Evolutionary conservation across 1,140 invertebrate genomes (phyloP), one percentile per base, ranked within the genome.

Genomic region (Rhizoglyphus robini): DNA sequence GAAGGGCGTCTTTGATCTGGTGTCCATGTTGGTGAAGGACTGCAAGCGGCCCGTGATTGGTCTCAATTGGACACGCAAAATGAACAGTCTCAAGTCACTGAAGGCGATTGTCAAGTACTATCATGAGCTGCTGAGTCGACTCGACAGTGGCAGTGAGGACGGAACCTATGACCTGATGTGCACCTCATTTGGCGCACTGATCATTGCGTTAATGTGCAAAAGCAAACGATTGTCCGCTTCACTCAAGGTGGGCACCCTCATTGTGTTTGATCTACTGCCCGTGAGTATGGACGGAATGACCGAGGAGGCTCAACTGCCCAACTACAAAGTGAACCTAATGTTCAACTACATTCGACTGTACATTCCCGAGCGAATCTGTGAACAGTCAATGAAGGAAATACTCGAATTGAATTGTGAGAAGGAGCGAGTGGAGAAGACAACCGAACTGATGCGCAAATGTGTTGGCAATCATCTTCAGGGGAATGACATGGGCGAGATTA

Each of bases 111-210:
- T 31, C 20, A 34, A 49, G 11, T 54, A 51, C 27, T 62, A 66
- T 48, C 23, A 48, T 27, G 32, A 67, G 1, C 3, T 51, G 8
- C 13, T 67, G 0, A 51, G 3, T 38, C n/a, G 49, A 57, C n/a
- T 51, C n/a, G 3, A 38, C 3, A n/a, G 32, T 38, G 25, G 23
- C 11, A 18, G 2, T 32, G 36, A 30, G 31, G 30, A 60, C 36
- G 58, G 58, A 13, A 60, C 58, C 15, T 65, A 65, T 46, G 65
- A 66, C 36, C 20, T 66, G n/a, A 15, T 66, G n/a, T 58, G 23
- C 15, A 20, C 23, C n/a, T 67, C 65, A 13, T 66, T 66, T 48
- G 65, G 65, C 27, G 65, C 65, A 11, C n/a, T 63, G 20, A n/a
- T 66, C 5, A 49, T 18, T 31, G 31, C n/a, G 29, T 29, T 51